These are phyloP conservation scores for Philypnodon macrostomus DNA, from an alignment of 2,797 vertebrate species.

Conservation along the genomic window DNA sequence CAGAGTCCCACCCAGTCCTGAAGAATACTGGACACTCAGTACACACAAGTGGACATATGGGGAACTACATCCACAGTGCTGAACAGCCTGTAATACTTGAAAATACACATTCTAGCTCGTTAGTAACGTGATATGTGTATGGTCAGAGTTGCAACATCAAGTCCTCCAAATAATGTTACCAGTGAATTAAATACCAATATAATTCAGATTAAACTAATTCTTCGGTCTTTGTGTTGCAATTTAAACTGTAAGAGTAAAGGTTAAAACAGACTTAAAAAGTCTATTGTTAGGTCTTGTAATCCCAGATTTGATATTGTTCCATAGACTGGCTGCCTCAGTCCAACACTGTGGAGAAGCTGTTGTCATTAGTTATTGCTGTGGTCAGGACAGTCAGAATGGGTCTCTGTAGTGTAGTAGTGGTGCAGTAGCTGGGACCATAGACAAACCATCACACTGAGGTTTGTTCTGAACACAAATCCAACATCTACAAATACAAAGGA, in stretches of 20 bases:
- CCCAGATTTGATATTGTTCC: neutral
- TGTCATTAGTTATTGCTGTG: constrained; percentile 12
- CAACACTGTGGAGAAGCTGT: neutral
- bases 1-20: constrained; percentile 9
- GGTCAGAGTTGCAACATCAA: neutral
- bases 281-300: neutral
- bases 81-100: neutral
- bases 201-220: no score
- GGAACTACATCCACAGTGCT: constrained; percentile 6
- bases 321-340: neutral
- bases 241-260: no score
- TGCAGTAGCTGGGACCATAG: constrained; percentile 1
- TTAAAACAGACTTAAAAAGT: no score
- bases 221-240: no score
- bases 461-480: constrained; percentile 12
- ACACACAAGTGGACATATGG: constrained; percentile 4
- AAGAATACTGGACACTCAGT: constrained; percentile 5
- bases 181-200: no score
- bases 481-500: constrained; percentile 19
- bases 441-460: constrained; percentile 3
- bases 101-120: neutral
- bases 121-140: constrained; percentile 6
- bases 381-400: constrained; percentile 3
- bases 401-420: neutral
- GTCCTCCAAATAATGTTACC: neutral